Base-by-base conservation (phyloP, 2,113 vertebrate genomes). In the Cynopterus brachyotis region DNA sequence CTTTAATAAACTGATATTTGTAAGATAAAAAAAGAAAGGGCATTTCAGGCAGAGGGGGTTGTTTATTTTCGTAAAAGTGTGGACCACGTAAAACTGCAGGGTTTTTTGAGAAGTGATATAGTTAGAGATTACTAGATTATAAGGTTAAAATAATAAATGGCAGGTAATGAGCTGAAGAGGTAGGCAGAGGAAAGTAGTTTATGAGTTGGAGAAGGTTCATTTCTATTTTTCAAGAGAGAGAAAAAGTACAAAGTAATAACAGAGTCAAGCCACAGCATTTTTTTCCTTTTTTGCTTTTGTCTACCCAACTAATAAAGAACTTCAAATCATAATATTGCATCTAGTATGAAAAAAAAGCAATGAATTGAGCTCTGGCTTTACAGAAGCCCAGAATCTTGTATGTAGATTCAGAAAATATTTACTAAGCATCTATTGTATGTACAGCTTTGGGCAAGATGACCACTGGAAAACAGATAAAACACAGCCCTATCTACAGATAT, bases 221-320 rank as follows among this genome's bases (percentile, higher is more conserved):
- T 92, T 96, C 50, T 50, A 75, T 84, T 96, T 88, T 94, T 94
- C 66, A 76, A 85, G 70, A 94, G 42, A 92, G 26, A 84, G 53
- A 72, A 89, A 84, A 95, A 69, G n/a, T 59, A 64, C 45, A 62
- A 84, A 89, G 15, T 91, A 86, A 94, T 28, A 9, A 81, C 78
- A 95, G 37, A 32, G 13, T 47, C 82, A 93, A 91, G 6, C 62
- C n/a, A 45, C 28, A 87, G 40, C 30, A 80, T 11, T 28, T 82
- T 81, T 59, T 72, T 72, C 45, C 1, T 45, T 94, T 93, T 92
- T 66, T 84, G 32, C 67, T 83, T 94, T 95, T 95, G 35, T 84
- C 70, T 84, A 32, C n/a, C 72, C 30, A 83, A 60, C 62, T 83
- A 86, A 60, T 89, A 90, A 79, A 83, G 47, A 59, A 89, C 79